Conservation (phyloP, 2,113 vertebrate genomes). For the Dromaius novaehollandiae region DNA sequence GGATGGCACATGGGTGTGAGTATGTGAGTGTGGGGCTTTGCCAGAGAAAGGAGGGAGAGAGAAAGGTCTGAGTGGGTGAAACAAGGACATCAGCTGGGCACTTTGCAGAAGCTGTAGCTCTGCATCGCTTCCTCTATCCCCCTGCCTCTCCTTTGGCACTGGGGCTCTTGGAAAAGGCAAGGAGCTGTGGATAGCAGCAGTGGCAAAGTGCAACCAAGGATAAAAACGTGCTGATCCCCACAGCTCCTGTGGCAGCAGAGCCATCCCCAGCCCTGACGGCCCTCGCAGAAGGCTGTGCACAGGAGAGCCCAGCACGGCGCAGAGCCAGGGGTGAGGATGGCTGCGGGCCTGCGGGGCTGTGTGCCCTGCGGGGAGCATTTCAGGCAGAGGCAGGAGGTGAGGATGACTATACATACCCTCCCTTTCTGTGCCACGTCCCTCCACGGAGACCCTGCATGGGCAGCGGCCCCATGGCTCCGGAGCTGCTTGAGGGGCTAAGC, state of each 20-base stretch:
- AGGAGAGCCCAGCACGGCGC: neutral
- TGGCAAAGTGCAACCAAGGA: too few relatives aligned
- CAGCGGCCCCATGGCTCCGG: too few relatives aligned
- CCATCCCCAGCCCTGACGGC: neutral
- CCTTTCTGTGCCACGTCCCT: neutral
- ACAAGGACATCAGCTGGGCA: neutral
- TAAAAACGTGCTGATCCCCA: too few relatives aligned
- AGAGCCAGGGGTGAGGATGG: neutral
- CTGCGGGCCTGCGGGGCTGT: neutral
- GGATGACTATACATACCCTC: neutral
- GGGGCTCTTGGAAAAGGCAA: neutral
- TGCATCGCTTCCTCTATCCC: neutral
- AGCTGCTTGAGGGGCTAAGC: too few relatives aligned
- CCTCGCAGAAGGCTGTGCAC: neutral
- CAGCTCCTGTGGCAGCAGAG: neutral
- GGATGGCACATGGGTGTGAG: accelerated
- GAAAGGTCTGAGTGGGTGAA: neutral
- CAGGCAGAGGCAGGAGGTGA: neutral
- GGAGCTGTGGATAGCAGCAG: neutral
- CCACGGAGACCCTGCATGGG: too few relatives aligned
- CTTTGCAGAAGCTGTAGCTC: neutral
- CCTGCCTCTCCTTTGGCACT: neutral
- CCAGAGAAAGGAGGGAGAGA: neutral
- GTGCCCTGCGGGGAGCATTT: neutral
- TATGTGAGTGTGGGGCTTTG: neutral